phyloP scores from a whole-genome alignment of 2,888 invertebrate species.

The Onthophagus sagittarius region DNA sequence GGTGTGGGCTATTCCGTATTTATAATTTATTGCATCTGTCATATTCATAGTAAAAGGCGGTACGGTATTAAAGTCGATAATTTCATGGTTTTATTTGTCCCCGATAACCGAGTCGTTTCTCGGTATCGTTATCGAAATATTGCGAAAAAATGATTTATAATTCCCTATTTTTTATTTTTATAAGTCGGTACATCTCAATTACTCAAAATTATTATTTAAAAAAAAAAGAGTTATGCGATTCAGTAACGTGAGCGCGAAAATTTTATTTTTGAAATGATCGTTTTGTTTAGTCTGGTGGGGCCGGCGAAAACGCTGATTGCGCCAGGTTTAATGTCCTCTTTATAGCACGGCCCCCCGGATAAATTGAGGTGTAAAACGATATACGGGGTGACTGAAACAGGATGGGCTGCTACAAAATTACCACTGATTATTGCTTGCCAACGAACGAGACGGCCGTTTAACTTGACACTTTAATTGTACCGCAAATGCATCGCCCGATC shows the following conservation, averaged over 20 bases:
- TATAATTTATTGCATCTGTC: background rate
- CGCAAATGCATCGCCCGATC: background rate
- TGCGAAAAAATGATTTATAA: background rate
- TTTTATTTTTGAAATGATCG: background rate
- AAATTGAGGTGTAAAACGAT: background rate
- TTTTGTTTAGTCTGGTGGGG: background rate
- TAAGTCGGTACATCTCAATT: background rate
- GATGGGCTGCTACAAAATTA: background rate
- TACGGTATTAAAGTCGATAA: background rate
- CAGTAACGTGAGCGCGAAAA: background rate
- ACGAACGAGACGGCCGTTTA: background rate
- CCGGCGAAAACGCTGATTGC: background rate
- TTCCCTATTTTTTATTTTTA: background rate
- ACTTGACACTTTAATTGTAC: background rate
- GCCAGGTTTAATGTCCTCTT: background rate
- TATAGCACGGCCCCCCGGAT: background rate
- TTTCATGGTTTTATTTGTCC: background rate
- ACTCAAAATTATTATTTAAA: background rate
- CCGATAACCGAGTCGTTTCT: background rate
- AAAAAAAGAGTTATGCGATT: no score
- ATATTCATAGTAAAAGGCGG: background rate
- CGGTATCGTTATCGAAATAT: background rate
- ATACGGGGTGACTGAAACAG: background rate
- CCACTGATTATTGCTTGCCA: background rate
- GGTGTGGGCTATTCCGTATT: background rate